Evolutionary conservation across 2,113 vertebrate species (phyloP), one percentile per base, ranked within the genome.

Genomic region (Clarias batrachus): DNA sequence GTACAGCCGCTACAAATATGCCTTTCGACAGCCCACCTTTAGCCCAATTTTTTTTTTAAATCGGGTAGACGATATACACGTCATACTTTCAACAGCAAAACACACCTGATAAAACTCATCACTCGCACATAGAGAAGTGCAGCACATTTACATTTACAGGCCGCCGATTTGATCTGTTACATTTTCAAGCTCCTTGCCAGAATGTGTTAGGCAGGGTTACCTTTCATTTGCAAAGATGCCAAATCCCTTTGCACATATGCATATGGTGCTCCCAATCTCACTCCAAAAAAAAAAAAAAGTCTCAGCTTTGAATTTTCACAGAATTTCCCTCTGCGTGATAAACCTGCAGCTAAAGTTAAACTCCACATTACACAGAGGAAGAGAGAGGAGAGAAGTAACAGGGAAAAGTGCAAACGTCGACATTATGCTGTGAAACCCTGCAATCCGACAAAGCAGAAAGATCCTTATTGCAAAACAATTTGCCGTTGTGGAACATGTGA

Each of bases 241-340:
- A 82, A 65, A 80, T 74, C 83, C 54, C 62, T 88, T 88, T 86
- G 81, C 89, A 89, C 86, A 83, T 85, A 60, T 27, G 66, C 85
- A 73, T 57, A 74, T 48, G 63, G 59, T 68, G 66, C 59, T 86
- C 80, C 59, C 57, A 80, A 41, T 57, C 19, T 70, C 37, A 41
- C 21, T 21, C 83, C 76, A 73, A 2, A 57, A 54, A 78, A 30
- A 83, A 70, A 71, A 65, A 65, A 81, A 80, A 57, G n/a, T 54
- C 33, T 33, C 25, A 74, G 66, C 25, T 56, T 65, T 86, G 73
- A 83, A 77, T 63, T 54, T 66, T 63, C n/a, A 77, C 60, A 85
- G 77, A 87, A 84, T 27, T 25, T 27, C 73, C 27, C 83, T 77
- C 78, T 33, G 76, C 68, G 74, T 30, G 85, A 30, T 83, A 41